These are phyloP conservation scores for Megalurothrips usitatus DNA, from an alignment of 2,888 invertebrate species.

Conservation along the genomic window DNA sequence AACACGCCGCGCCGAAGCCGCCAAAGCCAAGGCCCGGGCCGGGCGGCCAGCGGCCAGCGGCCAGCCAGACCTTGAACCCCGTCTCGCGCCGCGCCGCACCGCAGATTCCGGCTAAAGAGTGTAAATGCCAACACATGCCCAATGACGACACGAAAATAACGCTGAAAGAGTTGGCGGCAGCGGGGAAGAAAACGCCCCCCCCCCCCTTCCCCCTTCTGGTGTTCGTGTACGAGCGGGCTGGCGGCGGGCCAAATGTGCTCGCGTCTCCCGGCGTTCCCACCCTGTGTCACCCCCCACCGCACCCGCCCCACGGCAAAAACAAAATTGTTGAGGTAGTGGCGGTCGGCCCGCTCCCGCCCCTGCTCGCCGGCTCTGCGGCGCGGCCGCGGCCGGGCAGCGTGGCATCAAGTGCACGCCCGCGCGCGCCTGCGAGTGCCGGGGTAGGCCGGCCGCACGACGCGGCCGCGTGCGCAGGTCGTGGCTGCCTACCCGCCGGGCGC, in stretches of 20 bases:
- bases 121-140: background rate
- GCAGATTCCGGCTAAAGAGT: constrained; percentile 1
- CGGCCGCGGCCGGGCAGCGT: no score
- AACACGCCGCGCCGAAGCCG: no score
- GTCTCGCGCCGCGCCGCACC: background rate
- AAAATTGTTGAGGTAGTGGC: constrained; percentile 1
- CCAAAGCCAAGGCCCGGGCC: no score
- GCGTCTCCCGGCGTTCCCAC: background rate
- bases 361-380: constrained; percentile 37
- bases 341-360: constrained; percentile 40
- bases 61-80: background rate
- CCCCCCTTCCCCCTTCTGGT: no score
- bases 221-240: no score
- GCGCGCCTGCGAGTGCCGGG: no score
- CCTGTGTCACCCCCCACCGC: background rate
- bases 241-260: background rate
- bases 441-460: no score
- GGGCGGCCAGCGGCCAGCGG: background rate
- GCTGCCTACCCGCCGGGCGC: no score
- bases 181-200: background rate
- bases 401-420: no score
- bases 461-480: no score
- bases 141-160: background rate
- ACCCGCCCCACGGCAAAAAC: background rate
- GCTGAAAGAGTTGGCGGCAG: background rate